Conservation (phyloP, 2,797 vertebrate species). For the Yasuhikotakia modesta region DNA sequence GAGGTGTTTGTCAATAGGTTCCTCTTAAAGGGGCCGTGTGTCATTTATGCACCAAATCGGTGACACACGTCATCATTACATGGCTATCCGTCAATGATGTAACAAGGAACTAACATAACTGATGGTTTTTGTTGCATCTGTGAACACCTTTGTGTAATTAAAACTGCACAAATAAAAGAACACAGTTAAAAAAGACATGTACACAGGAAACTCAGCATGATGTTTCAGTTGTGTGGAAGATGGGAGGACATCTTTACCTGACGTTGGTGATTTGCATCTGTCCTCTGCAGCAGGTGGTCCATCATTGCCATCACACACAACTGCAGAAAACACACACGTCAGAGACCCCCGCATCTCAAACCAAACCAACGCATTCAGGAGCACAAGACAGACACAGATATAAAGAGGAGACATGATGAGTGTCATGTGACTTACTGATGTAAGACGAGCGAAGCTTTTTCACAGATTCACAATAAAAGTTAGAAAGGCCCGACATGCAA, state of each 20-base stretch:
- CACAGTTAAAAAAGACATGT: too few species aligned
- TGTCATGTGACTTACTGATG: slow-evolving; percentile 87
- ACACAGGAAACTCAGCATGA: too few species aligned
- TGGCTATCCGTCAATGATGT: too few species aligned
- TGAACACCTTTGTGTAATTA: too few species aligned
- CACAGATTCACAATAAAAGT: slow-evolving; percentile 91
- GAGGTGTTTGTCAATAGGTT: slow-evolving; percentile 2
- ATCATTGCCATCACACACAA: slow-evolving; percentile 88
- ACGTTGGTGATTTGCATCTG: slow-evolving; percentile 95
- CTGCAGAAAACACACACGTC: slow-evolving; percentile 74
- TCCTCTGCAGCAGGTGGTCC: slow-evolving; percentile 85
- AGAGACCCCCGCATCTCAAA: too few species aligned
- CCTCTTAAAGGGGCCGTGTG: slow-evolving; percentile 1
- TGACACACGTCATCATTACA: too few species aligned
- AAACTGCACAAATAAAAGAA: too few species aligned
- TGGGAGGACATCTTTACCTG: slow-evolving; percentile 87
- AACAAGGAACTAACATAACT: too few species aligned
- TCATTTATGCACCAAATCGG: background rate
- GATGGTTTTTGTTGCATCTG: too few species aligned
- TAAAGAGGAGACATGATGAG: slow-evolving; percentile 51
- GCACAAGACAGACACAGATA: too few species aligned
- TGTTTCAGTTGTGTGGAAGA: too few species aligned
- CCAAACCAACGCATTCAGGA: too few species aligned
- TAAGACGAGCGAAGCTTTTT: slow-evolving; percentile 89
- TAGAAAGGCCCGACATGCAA: slow-evolving; percentile 94